Conservation (phyloP, 2,888 invertebrate genomes). For the Dermolepida albohirtum region DNA sequence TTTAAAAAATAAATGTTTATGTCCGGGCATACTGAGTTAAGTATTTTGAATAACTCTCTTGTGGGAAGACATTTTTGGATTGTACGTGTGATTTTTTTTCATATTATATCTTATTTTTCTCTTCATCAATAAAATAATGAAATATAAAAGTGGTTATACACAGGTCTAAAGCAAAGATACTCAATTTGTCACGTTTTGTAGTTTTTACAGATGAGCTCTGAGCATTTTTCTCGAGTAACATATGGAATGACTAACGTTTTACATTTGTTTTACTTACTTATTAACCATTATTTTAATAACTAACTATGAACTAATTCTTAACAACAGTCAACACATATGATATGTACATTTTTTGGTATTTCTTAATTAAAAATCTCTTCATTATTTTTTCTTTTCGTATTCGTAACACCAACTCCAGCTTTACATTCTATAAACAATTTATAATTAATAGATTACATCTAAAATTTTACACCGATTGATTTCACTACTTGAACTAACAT, state of each 20-base stretch:
- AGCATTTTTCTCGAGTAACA: slow-evolving; percentile 46
- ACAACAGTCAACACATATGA: slow-evolving; percentile 64
- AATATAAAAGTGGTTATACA: slow-evolving; percentile 26
- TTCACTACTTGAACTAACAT: background rate
- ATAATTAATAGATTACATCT: background rate
- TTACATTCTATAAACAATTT: background rate
- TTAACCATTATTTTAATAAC: slow-evolving; percentile 30
- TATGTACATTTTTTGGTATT: slow-evolving; percentile 57
- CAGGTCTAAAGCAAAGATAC: slow-evolving; percentile 32
- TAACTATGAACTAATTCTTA: slow-evolving; percentile 42
- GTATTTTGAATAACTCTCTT: slow-evolving; percentile 58
- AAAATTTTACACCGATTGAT: background rate
- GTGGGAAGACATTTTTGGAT: slow-evolving; percentile 65
- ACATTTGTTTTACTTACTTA: slow-evolving; percentile 18
- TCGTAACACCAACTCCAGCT: slow-evolving; percentile 12
- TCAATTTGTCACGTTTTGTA: slow-evolving; percentile 42
- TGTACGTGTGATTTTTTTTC: slow-evolving; percentile 55
- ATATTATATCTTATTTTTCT: slow-evolving; percentile 18
- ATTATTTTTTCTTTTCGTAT: background rate
- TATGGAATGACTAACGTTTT: slow-evolving; percentile 42
- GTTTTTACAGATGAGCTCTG: slow-evolving; percentile 50
- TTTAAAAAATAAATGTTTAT: slow-evolving; percentile 39
- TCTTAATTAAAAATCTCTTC: background rate
- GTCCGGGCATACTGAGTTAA: slow-evolving; percentile 48
- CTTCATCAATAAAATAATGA: slow-evolving; percentile 26